Conservation (phyloP, 2,113 vertebrate species). For the Polypterus senegalus region DNA sequence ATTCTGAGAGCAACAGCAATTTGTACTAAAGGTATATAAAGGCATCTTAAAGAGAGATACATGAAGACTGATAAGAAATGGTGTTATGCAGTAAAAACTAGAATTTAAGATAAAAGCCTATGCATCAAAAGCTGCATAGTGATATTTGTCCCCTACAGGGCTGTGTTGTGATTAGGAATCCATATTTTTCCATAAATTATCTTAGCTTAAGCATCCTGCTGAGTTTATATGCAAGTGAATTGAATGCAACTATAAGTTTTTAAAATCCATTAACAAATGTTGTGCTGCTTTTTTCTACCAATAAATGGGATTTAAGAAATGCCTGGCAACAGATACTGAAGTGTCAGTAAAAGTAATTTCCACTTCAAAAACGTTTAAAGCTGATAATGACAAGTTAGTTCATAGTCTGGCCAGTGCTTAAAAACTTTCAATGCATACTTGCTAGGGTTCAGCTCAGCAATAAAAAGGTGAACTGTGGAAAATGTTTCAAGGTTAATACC, state of each 20-base stretch:
- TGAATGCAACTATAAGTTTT: conserved; percentile 24
- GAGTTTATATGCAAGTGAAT: conserved; percentile 51
- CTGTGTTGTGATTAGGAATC: conserved; percentile 61
- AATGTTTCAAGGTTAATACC: no score
- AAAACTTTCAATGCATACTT: no score
- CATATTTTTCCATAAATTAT: conserved; percentile 74
- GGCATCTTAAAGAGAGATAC: conserved; percentile 41
- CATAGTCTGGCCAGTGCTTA: no score
- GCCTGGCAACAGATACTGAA: conserved; percentile 1
- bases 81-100: conserved; percentile 38
- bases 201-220: conserved; percentile 57
- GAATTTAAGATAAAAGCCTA: conserved; percentile 48
- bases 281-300: conserved; percentile 3
- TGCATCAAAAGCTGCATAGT: conserved; percentile 42
- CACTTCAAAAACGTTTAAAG: background rate
- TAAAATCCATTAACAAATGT: conserved; percentile 8
- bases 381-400: background rate
- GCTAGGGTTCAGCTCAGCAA: background rate
- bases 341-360: background rate
- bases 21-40: conserved; percentile 35
- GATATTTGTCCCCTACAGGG: conserved; percentile 58
- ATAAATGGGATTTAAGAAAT: conserved; percentile 3
- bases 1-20: conserved; percentile 34
- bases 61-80: conserved; percentile 49
- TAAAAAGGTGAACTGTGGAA: no score